These are phyloP conservation scores for Notarius quadriscutis DNA, from an alignment of 2,113 vertebrate genomes.

Conservation along the genomic window DNA sequence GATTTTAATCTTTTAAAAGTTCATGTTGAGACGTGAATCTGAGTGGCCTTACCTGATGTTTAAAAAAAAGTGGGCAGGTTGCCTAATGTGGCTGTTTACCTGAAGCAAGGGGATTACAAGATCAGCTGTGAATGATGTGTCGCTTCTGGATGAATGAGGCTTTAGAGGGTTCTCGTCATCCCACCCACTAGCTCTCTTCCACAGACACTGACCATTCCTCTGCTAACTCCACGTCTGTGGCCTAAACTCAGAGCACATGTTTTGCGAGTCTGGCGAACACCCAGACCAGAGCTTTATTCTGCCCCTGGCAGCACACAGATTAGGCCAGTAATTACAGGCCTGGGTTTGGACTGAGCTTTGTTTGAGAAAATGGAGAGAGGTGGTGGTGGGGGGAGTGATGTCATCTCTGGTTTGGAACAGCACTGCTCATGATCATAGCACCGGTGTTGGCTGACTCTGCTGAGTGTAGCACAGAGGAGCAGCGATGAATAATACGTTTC, in stretches of 20 bases:
- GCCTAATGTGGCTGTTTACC: constrained; percentile 2
- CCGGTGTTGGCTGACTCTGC: constrained; percentile 62
- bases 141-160: neutral
- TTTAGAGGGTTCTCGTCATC: neutral
- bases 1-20: neutral
- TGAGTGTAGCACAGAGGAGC: constrained; percentile 54
- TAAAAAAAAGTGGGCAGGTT: neutral
- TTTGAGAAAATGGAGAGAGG: constrained; percentile 59
- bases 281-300: constrained; percentile 70
- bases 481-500: constrained; percentile 40
- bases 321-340: constrained; percentile 75
- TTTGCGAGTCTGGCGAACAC: constrained; percentile 62
- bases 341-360: constrained; percentile 70
- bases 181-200: constrained; percentile 4
- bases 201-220: constrained; percentile 36
- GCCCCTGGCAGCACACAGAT: constrained; percentile 70
- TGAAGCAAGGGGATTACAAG: neutral
- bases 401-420: constrained; percentile 67
- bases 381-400: constrained; percentile 60
- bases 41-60: constrained; percentile 1
- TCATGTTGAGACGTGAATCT: neutral
- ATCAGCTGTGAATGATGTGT: constrained; percentile 2
- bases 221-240: constrained; percentile 33
- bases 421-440: constrained; percentile 55
- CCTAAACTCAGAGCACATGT: constrained; percentile 70